These are phyloP conservation scores for Aspiorhynchus laticeps DNA, from an alignment of 2,113 vertebrate species.

Conservation along the genomic window DNA sequence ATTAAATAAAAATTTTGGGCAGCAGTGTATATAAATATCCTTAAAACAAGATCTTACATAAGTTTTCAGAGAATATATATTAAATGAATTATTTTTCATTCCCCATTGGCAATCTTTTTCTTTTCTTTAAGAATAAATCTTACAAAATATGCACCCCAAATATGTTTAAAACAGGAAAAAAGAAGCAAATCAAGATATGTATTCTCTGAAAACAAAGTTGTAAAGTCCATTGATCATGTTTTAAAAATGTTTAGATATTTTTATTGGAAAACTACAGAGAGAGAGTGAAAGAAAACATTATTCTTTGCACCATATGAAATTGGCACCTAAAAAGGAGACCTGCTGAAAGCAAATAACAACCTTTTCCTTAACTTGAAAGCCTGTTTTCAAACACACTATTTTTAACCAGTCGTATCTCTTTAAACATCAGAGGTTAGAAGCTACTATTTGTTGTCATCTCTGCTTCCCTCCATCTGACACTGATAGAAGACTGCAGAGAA, in stretches of 20 bases:
- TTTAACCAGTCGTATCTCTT: constrained; percentile 2
- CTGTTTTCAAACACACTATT: neutral
- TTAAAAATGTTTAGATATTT: neutral
- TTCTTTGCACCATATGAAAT: neutral
- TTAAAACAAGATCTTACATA: neutral
- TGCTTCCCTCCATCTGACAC: constrained; percentile 23
- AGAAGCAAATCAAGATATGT: neutral
- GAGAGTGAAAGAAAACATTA: neutral
- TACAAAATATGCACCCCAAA: neutral
- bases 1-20: neutral
- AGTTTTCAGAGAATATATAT: neutral
- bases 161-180: no score
- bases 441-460: constrained; percentile 13
- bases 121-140: neutral
- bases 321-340: constrained; percentile 13
- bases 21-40: neutral
- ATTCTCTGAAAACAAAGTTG: neutral
- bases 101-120: neutral
- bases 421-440: constrained; percentile 24
- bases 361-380: constrained; percentile 8
- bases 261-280: neutral
- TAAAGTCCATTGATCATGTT: neutral
- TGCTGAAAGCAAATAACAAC: constrained; percentile 15
- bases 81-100: neutral
- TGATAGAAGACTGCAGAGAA: constrained; percentile 34